phyloP scores from a whole-genome alignment of 2,888 invertebrate genomes.

The Aphidius colemani region DNA sequence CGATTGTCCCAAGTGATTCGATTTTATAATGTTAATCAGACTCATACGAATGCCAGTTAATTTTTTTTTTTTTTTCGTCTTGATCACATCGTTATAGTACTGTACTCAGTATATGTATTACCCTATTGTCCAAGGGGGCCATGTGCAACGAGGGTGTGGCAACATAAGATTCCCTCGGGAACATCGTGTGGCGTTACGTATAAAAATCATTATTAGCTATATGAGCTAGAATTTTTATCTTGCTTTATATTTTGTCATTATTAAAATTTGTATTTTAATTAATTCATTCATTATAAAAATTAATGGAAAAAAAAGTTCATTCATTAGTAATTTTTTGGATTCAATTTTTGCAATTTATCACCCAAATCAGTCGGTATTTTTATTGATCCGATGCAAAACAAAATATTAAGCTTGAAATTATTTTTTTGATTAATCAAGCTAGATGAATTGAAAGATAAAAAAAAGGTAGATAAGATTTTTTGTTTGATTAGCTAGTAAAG shows the following conservation, averaged over 20 bases:
- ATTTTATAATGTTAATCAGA: constrained; percentile 56
- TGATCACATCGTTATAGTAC: constrained; percentile 30
- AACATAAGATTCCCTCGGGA: constrained; percentile 58
- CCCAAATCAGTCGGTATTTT: no score
- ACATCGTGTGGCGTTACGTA: constrained; percentile 58
- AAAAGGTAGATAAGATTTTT: not conserved
- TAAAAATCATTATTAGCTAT: constrained; percentile 59
- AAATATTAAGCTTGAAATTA: no score
- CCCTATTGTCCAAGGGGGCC: constrained; percentile 44
- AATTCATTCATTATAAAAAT: not conserved
- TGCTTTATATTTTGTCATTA: not conserved
- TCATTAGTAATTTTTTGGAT: no score
- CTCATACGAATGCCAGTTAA: constrained; percentile 29
- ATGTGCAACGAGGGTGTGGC: constrained; percentile 61
- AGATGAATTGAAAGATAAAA: not conserved
- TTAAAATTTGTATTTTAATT: not conserved
- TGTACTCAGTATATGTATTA: no score
- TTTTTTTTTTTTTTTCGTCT: constrained; percentile 33
- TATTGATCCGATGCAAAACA: no score
- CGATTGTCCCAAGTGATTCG: constrained; percentile 31
- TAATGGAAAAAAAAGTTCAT: no score
- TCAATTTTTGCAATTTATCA: no score
- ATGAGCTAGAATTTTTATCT: not conserved
- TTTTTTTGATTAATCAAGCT: no score
- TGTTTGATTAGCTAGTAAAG: not conserved